Evolutionary conservation across 1,140 invertebrate genomes (phyloP).

Genomic region (Tachypleus tridentatus): DNA sequence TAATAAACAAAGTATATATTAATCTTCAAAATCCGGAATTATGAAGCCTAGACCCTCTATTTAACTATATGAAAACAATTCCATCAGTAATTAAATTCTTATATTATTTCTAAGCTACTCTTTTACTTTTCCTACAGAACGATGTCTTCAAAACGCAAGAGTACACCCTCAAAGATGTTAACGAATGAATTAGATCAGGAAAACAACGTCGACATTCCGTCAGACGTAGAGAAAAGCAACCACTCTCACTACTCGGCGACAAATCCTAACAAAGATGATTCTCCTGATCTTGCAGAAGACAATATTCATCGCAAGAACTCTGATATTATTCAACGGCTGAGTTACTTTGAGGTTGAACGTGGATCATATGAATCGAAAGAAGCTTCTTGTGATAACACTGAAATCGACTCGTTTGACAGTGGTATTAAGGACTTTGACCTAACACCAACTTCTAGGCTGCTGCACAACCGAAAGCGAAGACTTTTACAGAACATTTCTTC

Average conservation of each 20-base stretch:
- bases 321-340: conserved; percentile 3
- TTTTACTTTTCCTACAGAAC: conserved; percentile 43
- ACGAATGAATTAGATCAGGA: conserved; percentile 10
- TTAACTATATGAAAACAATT: too few relatives aligned
- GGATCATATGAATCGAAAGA: neutral
- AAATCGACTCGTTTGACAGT: conserved; percentile 18
- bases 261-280: too few relatives aligned
- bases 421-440: conserved; percentile 8
- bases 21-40: too few relatives aligned
- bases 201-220: neutral
- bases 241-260: conserved; percentile 1
- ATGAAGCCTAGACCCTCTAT: too few relatives aligned
- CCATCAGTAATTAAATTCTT: too few relatives aligned
- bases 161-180: conserved; percentile 70
- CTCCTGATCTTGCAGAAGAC: neutral
- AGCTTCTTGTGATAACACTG: neutral
- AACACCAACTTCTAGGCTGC: neutral
- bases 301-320: conserved; percentile 10
- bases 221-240: conserved; percentile 1
- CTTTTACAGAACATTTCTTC: conserved; percentile 15
- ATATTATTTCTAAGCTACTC: neutral
- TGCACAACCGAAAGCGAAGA: conserved; percentile 12
- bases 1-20: too few relatives aligned
- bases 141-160: conserved; percentile 89
- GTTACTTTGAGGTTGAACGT: conserved; percentile 3